Evolutionary conservation across 2,888 invertebrate species (phyloP).

Genomic region (Palloptera scutellata): DNA sequence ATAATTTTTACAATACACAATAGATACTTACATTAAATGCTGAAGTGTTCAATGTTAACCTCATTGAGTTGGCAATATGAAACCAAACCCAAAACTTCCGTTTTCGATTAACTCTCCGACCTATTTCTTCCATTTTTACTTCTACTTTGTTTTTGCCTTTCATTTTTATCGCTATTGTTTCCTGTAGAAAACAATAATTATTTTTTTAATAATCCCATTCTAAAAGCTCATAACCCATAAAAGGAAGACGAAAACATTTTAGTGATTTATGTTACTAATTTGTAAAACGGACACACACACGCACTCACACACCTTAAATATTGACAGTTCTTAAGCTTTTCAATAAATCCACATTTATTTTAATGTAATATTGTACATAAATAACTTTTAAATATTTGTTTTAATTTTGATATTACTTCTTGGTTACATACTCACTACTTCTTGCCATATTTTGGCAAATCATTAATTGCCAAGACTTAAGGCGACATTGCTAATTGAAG

Average conservation of each 20-base stretch:
- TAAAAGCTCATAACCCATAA: too few species aligned
- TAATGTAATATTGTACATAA: constrained; percentile 23
- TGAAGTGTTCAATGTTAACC: too few species aligned
- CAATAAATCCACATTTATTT: constrained; percentile 28
- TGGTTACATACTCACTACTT: not conserved
- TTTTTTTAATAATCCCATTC: not conserved
- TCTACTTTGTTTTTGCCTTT: not conserved
- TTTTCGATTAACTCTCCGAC: not conserved
- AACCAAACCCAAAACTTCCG: constrained; percentile 29
- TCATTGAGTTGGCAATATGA: too few species aligned
- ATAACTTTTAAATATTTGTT: constrained; percentile 9
- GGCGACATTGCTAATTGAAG: not conserved
- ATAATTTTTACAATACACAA: too few species aligned
- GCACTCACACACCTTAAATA: constrained; percentile 10
- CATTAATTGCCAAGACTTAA: not conserved
- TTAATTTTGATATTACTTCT: not conserved
- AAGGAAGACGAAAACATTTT: not conserved
- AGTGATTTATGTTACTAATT: constrained; percentile 25
- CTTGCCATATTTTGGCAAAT: not conserved
- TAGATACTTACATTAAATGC: too few species aligned
- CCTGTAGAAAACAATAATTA: not conserved
- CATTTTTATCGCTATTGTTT: not conserved
- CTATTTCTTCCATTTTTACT: too few species aligned
- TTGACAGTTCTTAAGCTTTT: constrained; percentile 14
- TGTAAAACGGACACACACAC: constrained; percentile 1